Base-by-base conservation (phyloP, 2,797 vertebrate genomes). In the Lophotriccus pileatus region DNA sequence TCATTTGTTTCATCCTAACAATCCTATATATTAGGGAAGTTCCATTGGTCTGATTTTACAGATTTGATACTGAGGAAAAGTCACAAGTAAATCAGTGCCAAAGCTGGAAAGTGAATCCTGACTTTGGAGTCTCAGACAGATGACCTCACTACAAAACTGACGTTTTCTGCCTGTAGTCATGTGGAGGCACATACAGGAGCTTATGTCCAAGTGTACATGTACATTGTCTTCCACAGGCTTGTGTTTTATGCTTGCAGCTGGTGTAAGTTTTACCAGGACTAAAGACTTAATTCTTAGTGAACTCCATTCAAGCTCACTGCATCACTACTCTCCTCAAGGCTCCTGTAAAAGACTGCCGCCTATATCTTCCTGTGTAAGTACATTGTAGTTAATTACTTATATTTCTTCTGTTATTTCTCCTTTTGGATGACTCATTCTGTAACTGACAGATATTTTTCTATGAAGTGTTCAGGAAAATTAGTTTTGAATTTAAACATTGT, bases 371-470 rank as follows among this genome's bases (percentile, higher is more conserved):
- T 63, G 25, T 41, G 9, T 67, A 86, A 84, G n/a, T 49, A 63
- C 6, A 8, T 16, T 39, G 25, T 8, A 59, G 17, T 79, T 87
- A 79, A 81, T 82, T 55, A 74, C 46, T 82, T 89, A 22, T 44
- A 53, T 76, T 84, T 95, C 47, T 66, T 19, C n/a, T 43, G 28
- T 58, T 84, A 10, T 56, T 37, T 76, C 24, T 89, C 23, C 4
- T 56, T 93, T 94, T 49, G 52, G 7, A 39, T 94, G 90, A 90
- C 27, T 95, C 89, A 87, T 72, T 82, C 55, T 43, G 10, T 41
- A 87, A 74, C 6, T 75, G 72, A 77, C 19, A 84, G 62, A 72
- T 43, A 55, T 67, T 95, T 92, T 78, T 73, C 37, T 67, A 63
- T 41, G 36, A 80, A 67, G 10, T 22, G 10, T 64, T 82, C 63